A percentile compares a stretch with the other conserved stretches of the same genome.
Evolutionary conservation across 1,140 invertebrate species (phyloP).

Genomic region (Hylaeus volcanicus): DNA sequence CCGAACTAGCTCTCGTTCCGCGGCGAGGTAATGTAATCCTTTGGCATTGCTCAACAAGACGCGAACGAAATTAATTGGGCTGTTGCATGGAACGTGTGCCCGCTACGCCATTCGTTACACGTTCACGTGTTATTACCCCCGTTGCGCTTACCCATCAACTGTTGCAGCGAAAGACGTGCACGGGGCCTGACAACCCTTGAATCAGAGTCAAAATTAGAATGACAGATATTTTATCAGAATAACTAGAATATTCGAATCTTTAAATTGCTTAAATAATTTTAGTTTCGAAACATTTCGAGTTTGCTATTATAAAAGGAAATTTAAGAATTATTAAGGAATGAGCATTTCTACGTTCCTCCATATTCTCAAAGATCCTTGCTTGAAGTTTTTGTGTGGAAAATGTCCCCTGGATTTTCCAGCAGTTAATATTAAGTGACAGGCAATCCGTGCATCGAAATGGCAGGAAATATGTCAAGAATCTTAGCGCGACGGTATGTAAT

Average conservation of each 20-base stretch:
- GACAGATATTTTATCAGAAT: no score
- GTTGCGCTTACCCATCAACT: conserved; percentile 1
- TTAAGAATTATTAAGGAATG: no score
- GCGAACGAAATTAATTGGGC: conserved; percentile 22
- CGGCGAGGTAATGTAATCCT: conserved; percentile 9
- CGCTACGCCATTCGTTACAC: conserved; percentile 2
- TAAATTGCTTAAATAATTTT: no score
- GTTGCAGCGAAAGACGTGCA: not conserved
- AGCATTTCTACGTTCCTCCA: no score
- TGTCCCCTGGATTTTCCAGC: not conserved
- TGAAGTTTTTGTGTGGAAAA: not conserved
- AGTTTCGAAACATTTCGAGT: no score
- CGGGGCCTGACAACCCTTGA: no score
- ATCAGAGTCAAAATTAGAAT: no score
- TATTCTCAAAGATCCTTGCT: no score
- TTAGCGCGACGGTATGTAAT: not conserved
- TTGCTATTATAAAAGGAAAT: no score
- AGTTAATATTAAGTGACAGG: no score
- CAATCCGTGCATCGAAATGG: not conserved
- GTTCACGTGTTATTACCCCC: conserved; percentile 11
- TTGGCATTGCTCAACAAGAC: conserved; percentile 5
- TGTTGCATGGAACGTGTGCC: conserved; percentile 21
- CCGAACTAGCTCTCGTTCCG: not conserved
- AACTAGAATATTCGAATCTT: no score
- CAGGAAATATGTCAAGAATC: not conserved